Conservation (phyloP, 2,113 vertebrate genomes). For the Murina feae region DNA sequence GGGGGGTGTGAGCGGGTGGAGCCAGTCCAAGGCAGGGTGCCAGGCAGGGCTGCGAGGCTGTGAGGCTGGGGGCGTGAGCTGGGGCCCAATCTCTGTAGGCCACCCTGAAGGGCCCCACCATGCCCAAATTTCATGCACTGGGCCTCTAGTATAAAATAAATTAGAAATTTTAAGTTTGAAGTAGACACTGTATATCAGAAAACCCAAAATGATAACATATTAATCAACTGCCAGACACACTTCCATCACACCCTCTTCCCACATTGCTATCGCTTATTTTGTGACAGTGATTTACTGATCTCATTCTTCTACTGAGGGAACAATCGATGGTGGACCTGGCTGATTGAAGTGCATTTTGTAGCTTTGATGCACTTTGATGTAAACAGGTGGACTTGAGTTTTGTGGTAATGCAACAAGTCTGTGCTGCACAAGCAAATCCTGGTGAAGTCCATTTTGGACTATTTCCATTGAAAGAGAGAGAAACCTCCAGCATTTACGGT, state of each 20-base stretch:
- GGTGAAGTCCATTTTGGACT: not conserved
- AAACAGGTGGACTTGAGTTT: not conserved
- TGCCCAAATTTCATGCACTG: too few relatives aligned
- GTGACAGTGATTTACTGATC: not conserved
- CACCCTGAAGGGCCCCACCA: too few relatives aligned
- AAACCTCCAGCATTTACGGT: accelerated
- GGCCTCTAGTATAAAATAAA: not conserved
- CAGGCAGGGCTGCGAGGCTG: too few relatives aligned
- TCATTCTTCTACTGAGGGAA: too few relatives aligned
- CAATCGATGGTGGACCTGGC: accelerated
- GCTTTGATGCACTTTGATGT: not conserved
- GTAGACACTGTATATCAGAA: not conserved
- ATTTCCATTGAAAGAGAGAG: not conserved
- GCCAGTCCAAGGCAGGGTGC: too few relatives aligned
- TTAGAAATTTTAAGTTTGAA: not conserved
- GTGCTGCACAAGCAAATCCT: not conserved
- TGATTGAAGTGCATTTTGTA: not conserved
- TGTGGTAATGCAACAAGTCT: not conserved
- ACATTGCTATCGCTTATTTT: not conserved
- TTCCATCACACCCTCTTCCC: not conserved
- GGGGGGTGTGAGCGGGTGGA: too few relatives aligned
- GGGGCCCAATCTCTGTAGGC: too few relatives aligned
- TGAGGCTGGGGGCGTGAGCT: too few relatives aligned
- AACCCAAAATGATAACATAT: not conserved
- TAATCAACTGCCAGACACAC: not conserved